Conservation (phyloP, 2,113 vertebrate species). For the Benitochromis conjunctus region DNA sequence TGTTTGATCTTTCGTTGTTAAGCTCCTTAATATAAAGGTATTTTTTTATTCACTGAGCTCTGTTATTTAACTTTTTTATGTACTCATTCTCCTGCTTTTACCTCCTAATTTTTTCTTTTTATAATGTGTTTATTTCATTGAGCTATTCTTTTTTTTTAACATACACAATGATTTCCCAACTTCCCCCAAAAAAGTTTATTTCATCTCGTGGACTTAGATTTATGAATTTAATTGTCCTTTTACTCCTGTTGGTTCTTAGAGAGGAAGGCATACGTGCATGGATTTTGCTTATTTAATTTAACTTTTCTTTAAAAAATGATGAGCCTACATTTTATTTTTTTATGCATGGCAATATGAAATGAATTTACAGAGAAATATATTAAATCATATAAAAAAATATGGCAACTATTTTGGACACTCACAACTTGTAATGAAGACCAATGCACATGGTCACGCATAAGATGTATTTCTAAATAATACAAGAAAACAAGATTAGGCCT, state of each 20-base stretch:
- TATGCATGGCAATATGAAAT: not conserved
- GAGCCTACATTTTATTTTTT: not conserved
- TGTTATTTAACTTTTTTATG: not conserved
- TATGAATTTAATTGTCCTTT: not conserved
- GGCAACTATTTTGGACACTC: not conserved
- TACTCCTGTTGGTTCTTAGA: not conserved
- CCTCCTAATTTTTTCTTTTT: not conserved
- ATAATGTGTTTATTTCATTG: not conserved
- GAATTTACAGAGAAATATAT: not conserved
- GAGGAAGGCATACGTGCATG: not conserved
- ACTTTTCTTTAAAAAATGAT: not conserved
- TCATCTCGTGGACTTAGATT: not conserved
- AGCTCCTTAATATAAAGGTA: not conserved
- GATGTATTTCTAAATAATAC: not conserved
- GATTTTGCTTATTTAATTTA: not conserved
- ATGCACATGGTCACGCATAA: not conserved
- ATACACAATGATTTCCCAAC: not conserved
- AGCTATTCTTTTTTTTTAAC: not conserved
- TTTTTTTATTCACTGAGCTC: not conserved
- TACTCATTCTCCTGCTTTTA: not conserved
- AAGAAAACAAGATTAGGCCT: not conserved
- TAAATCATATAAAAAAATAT: not conserved
- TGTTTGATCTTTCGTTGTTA: not conserved
- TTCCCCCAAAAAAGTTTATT: not conserved
- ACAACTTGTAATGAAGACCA: not conserved